Evolutionary conservation across 2,113 vertebrate genomes (phyloP).

Genomic region (Oxyura jamaicensis): DNA sequence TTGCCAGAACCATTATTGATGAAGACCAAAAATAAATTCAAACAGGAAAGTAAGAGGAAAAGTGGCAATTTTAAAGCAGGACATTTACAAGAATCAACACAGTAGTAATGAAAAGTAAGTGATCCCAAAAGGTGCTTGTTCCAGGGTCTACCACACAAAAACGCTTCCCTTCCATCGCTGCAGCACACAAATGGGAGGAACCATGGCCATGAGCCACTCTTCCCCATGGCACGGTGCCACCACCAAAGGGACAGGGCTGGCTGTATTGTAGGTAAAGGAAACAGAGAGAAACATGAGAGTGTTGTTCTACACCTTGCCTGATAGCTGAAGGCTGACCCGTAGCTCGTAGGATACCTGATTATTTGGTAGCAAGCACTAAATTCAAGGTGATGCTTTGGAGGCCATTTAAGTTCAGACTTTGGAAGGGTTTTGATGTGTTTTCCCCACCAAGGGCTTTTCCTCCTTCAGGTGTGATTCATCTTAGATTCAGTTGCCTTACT

Average conservation of each 20-base stretch:
- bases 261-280: not conserved
- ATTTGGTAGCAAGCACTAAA: not conserved
- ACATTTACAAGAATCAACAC: not conserved
- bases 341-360: not conserved
- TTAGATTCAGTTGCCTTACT: not conserved
- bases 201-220: rapidly evolving
- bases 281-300: not conserved
- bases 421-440: not conserved
- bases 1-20: not conserved
- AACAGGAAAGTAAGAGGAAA: not conserved
- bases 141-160: not conserved
- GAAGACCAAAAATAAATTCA: not conserved
- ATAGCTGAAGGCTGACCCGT: not conserved
- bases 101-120: not conserved
- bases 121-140: not conserved
- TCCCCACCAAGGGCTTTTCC: not conserved
- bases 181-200: not conserved
- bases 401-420: not conserved
- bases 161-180: rapidly evolving
- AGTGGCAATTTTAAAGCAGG: not conserved
- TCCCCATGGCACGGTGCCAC: not conserved
- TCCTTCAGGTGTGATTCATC: not conserved
- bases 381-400: not conserved
- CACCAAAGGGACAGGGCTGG: not conserved
- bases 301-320: not conserved